Evolutionary conservation across 53 echinoderm and acorn worm genomes (phyloP), one percentile per base, ranked within the genome.

Genomic region (Mesocentrotus franciscanus): DNA sequence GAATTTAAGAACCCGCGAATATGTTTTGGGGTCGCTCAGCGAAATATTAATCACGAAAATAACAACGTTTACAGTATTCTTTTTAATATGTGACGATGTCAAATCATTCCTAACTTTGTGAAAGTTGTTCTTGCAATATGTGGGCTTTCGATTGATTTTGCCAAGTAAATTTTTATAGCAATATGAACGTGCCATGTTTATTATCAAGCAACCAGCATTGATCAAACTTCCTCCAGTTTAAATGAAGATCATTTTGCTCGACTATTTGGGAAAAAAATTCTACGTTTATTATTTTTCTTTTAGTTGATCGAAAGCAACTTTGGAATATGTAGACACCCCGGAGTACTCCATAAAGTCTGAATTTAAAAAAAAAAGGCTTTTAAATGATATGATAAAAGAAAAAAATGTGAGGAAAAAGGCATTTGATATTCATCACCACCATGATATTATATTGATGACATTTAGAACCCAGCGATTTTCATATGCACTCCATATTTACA

Each of bases 111-210:
- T n/a, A 87, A 58, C n/a, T 87, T 87, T 87, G 56, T 87, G 56
- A 57, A 87, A 58, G 87, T 87, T 56, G 17, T 26, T 87, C 27
- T 87, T 87, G 87, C 87, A 87, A 87, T 87, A 84, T 20, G 6
- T 26, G 84, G 49, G 49, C 20, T 22, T 20, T 84, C 4, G 84
- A 84, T 8, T 29, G 58, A 36, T 1, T 87, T 58, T 87, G n/a
- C 87, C 29, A n/a, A 85, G 42, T 85, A 9, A 58, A 84, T 58
- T 56, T 58, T 4, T 58, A 84, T 36, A 84, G 84, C 49, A 84
- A 49, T 12, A 42, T 84, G 8, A 20, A 84, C 16, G 17, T 84
- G 49, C 84, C 49, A 84, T 84, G 11, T 84, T 20, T 42, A 84
- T 12, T n/a, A 87, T 56, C n/a, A n/a, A 12, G 15, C 34, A 57